These are phyloP conservation scores for Hirtodrosophila cameraria DNA, from an alignment of 2,888 invertebrate genomes.

Conservation along the genomic window DNA sequence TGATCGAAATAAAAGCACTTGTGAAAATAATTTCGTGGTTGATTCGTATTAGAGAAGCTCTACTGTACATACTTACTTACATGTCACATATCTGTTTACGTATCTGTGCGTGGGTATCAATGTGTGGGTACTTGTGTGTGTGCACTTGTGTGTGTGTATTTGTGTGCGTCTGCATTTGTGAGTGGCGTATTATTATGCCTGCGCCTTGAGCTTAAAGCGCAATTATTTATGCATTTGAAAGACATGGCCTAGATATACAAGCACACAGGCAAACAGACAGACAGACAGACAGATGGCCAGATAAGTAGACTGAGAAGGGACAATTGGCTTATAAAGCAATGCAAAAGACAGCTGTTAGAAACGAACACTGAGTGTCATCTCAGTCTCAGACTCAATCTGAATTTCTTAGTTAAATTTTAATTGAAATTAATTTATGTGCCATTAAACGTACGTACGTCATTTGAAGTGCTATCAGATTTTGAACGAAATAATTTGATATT, in stretches of 20 bases:
- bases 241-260: conserved; percentile 22
- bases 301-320: conserved; percentile 8
- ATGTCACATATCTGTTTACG: neutral
- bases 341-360: conserved; percentile 29
- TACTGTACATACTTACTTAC: neutral
- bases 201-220: conserved; percentile 29
- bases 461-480: conserved; percentile 9
- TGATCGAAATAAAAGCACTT: too few relatives aligned
- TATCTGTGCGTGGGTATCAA: neutral
- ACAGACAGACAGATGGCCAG: too few relatives aligned
- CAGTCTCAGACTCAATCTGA: too few relatives aligned
- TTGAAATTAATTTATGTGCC: conserved; percentile 43
- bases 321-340: conserved; percentile 39
- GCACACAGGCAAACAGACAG: neutral
- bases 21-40: too few relatives aligned
- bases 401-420: conserved; percentile 37
- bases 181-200: too few relatives aligned
- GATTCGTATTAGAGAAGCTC: too few relatives aligned
- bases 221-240: conserved; percentile 65
- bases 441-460: conserved; percentile 28
- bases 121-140: too few relatives aligned
- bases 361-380: conserved; percentile 5
- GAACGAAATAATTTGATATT: too few relatives aligned
- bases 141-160: too few relatives aligned
- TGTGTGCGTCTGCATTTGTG: too few relatives aligned